A percentile compares a stretch with the other conserved stretches of the same genome.
These are phyloP conservation scores for Lasioglossum calceatum DNA, from an alignment of 2,888 invertebrate species.

Conservation along the genomic window DNA sequence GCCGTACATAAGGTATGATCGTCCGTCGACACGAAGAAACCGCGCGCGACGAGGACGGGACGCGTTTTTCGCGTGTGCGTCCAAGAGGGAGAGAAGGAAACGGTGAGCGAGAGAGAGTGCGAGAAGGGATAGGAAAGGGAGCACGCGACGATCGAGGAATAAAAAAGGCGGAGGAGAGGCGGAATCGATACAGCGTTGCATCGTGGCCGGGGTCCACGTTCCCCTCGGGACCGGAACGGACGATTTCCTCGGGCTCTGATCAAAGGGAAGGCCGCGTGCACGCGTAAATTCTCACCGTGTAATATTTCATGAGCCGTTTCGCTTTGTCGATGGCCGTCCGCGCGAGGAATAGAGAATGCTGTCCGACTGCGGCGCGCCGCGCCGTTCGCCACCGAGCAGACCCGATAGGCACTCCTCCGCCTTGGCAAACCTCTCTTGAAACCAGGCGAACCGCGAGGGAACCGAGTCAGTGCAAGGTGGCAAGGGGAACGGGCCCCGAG, in stretches of 20 bases:
- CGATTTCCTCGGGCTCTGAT: slow-evolving; percentile 81
- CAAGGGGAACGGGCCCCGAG: slow-evolving; percentile 39
- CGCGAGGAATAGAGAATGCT: slow-evolving; percentile 73
- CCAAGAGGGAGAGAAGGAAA: slow-evolving; percentile 13
- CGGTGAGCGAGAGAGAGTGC: neutral
- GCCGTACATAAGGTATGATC: slow-evolving; percentile 83
- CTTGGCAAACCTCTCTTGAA: slow-evolving; percentile 23
- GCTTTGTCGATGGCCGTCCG: slow-evolving; percentile 73
- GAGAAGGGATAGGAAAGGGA: slow-evolving; percentile 24
- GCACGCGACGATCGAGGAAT: slow-evolving; percentile 50
- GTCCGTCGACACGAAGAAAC: slow-evolving; percentile 57
- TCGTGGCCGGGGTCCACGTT: slow-evolving; percentile 62
- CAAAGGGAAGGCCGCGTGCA: slow-evolving; percentile 77
- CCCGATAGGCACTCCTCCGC: slow-evolving; percentile 45
- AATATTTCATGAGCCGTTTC: slow-evolving; percentile 80
- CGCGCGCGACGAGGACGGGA: slow-evolving; percentile 37
- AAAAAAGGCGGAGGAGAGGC: slow-evolving; percentile 60
- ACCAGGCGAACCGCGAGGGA: slow-evolving; percentile 31
- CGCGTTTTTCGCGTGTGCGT: slow-evolving; percentile 33
- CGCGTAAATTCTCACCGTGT: slow-evolving; percentile 72
- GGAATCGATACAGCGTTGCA: slow-evolving; percentile 76
- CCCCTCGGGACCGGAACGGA: slow-evolving; percentile 76
- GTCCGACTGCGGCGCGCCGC: slow-evolving; percentile 33
- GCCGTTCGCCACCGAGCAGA: slow-evolving; percentile 57
- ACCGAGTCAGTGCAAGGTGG: neutral